Percentiles rank a stretch among this genome's conserved stretches.
Conservation (phyloP, 2,797 vertebrate genomes). For the Tympanoctomys barrerae region DNA sequence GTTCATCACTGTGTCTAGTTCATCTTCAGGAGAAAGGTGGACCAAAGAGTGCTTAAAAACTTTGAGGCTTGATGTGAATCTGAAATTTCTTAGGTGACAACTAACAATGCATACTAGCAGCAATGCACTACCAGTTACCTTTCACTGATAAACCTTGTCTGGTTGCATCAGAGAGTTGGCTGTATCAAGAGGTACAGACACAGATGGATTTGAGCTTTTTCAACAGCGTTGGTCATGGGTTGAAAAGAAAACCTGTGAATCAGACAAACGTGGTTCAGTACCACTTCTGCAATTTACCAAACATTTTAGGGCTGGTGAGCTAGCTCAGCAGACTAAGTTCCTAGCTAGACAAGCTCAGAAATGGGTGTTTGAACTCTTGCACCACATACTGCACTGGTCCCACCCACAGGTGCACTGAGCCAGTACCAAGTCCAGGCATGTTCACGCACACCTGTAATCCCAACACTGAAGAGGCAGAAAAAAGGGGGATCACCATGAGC, state of each 20-base stretch:
- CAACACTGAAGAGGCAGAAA: too few species aligned
- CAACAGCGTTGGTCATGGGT: fast-evolving
- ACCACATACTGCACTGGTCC: too few species aligned
- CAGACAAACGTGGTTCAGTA: neutral
- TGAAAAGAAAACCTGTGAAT: neutral
- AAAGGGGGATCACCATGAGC: too few species aligned
- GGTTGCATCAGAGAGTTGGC: neutral
- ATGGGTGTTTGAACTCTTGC: too few species aligned
- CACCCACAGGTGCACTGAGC: too few species aligned
- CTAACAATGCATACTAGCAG: neutral
- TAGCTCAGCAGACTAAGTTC: too few species aligned
- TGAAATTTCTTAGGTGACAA: neutral
- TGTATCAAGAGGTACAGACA: neutral
- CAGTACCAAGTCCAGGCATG: too few species aligned
- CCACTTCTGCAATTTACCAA: neutral
- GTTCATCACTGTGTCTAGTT: neutral
- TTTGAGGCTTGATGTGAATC: neutral
- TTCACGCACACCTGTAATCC: too few species aligned
- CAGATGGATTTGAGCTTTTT: neutral
- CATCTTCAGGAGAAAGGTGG: neutral
- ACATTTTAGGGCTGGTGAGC: too few species aligned
- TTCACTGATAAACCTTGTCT: neutral
- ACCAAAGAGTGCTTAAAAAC: neutral
- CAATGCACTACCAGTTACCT: neutral
- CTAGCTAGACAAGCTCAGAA: too few species aligned